Conservation (phyloP, 2,888 invertebrate species). For the Nemotelus pantherinus region DNA sequence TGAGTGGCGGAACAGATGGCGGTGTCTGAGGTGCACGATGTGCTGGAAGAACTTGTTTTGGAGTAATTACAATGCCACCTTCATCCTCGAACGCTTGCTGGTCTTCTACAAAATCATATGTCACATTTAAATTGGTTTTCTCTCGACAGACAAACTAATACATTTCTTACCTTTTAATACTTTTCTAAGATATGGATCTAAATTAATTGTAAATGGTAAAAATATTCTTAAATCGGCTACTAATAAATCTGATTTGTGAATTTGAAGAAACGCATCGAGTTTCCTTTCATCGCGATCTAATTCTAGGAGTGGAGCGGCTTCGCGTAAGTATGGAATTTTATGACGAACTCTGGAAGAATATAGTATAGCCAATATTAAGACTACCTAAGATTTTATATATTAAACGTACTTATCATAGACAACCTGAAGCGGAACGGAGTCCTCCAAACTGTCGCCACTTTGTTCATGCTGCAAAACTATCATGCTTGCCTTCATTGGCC, state of each 20-base stretch:
- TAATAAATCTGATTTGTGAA: constrained; percentile 85
- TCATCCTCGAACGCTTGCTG: constrained; percentile 75
- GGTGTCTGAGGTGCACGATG: constrained; percentile 49
- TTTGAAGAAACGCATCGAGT: constrained; percentile 90
- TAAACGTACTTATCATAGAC: constrained; percentile 89
- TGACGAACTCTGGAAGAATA: constrained; percentile 74
- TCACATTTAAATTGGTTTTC: not conserved
- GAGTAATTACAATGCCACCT: constrained; percentile 61
- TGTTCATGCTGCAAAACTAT: constrained; percentile 94
- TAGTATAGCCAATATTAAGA: not conserved
- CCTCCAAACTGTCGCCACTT: constrained; percentile 87
- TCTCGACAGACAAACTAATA: too few species aligned
- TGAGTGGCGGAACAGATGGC: constrained; percentile 54
- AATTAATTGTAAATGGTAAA: constrained; percentile 96
- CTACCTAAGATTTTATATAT: constrained; percentile 9
- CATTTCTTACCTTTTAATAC: constrained; percentile 85
- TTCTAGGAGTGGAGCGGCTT: constrained; percentile 88
- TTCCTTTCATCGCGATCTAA: constrained; percentile 95
- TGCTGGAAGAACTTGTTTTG: constrained; percentile 53
- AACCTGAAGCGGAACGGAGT: constrained; percentile 84
- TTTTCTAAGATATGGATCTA: constrained; percentile 97
- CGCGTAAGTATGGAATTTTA: constrained; percentile 83
- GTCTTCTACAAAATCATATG: constrained; percentile 67
- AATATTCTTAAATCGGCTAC: constrained; percentile 93
- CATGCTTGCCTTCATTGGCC: constrained; percentile 98